Conservation (phyloP, 2,888 invertebrate species). For the Flexamia atlantica region DNA sequence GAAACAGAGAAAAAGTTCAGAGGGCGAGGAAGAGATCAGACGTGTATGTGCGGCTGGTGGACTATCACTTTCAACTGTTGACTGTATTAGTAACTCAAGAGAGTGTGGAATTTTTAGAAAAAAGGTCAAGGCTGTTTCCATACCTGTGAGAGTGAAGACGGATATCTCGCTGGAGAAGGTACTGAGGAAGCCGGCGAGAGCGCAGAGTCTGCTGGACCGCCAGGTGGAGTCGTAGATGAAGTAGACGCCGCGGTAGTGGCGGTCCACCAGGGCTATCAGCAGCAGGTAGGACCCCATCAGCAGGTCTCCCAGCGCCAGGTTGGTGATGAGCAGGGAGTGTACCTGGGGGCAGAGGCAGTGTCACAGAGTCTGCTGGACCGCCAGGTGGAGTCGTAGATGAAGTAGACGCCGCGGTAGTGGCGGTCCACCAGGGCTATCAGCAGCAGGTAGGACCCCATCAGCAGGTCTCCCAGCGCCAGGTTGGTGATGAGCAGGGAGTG, state of each 20-base stretch:
- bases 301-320: slow-evolving; percentile 74
- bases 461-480: slow-evolving; percentile 73
- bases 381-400: slow-evolving; percentile 73
- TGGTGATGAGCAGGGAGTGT: slow-evolving; percentile 75
- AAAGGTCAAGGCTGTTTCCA: neutral
- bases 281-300: slow-evolving; percentile 74
- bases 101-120: no score
- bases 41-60: no score
- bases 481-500: slow-evolving; percentile 75
- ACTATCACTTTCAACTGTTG: no score
- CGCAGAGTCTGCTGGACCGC: slow-evolving; percentile 72
- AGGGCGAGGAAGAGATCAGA: no score
- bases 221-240: slow-evolving; percentile 72
- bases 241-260: slow-evolving; percentile 75
- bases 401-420: slow-evolving; percentile 75
- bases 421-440: slow-evolving; percentile 73
- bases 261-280: slow-evolving; percentile 73
- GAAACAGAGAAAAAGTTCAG: no score
- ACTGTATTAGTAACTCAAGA: no score
- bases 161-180: slow-evolving; percentile 74
- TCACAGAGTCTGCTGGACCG: slow-evolving; percentile 72
- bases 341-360: slow-evolving; percentile 71
- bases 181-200: slow-evolving; percentile 73
- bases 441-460: slow-evolving; percentile 74
- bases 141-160: slow-evolving; percentile 73